Evolutionary conservation across 1,140 invertebrate genomes (phyloP).

Genomic region (Probaryconus sp.): DNA sequence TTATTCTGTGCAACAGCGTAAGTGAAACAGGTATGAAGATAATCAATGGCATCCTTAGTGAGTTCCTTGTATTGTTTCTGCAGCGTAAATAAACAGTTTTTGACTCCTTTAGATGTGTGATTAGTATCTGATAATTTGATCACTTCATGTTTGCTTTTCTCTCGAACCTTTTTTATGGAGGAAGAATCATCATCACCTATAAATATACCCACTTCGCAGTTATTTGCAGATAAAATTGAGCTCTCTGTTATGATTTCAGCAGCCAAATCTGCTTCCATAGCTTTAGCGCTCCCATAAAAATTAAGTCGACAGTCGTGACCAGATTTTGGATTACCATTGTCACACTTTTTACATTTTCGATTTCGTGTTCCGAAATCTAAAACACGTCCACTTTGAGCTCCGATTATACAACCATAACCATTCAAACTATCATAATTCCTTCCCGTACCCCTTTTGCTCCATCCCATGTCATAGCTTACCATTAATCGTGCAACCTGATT

Average conservation of each 20-base stretch:
- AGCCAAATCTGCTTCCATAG: slow-evolving; percentile 12
- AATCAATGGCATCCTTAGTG: slow-evolving; percentile 32
- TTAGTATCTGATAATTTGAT: slow-evolving; percentile 28
- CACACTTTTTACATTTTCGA: slow-evolving; percentile 13
- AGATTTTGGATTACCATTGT: background rate
- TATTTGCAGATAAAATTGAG: slow-evolving; percentile 4
- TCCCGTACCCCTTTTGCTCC: background rate
- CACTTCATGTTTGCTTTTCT: background rate
- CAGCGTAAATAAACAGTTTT: slow-evolving; percentile 13
- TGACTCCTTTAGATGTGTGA: slow-evolving; percentile 27
- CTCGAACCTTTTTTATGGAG: slow-evolving; percentile 7
- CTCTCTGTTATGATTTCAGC: slow-evolving; percentile 3
- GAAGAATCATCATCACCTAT: slow-evolving; percentile 24
- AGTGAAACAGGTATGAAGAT: slow-evolving; percentile 31
- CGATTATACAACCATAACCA: slow-evolving; percentile 9
- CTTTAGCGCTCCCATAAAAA: slow-evolving; percentile 23
- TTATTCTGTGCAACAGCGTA: slow-evolving; percentile 44
- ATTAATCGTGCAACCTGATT: too few relatives aligned
- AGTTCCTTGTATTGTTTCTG: slow-evolving; percentile 19
- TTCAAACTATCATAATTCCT: slow-evolving; percentile 22
- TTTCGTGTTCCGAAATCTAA: background rate
- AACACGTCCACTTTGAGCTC: background rate
- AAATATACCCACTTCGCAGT: slow-evolving; percentile 7
- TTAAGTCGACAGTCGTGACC: slow-evolving; percentile 17
- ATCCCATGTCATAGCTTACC: too few relatives aligned